Evolutionary conservation across 2,888 invertebrate genomes (phyloP).

Genomic region (Cataglyphis livida): DNA sequence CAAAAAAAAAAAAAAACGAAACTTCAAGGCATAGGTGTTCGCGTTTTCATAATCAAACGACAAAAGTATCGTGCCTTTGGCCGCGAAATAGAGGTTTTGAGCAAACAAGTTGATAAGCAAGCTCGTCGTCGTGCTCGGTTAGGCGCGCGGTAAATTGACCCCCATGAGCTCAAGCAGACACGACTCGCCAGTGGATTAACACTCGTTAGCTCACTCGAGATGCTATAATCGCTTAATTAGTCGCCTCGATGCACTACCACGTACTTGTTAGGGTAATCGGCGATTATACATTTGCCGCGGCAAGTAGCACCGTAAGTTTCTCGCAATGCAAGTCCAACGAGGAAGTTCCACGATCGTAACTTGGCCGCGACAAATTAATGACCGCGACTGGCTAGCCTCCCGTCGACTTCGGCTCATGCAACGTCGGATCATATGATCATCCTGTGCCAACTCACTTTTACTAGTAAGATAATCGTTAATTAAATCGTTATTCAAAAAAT

Average conservation of each 20-base stretch:
- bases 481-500: background rate
- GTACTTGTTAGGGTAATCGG: constrained; percentile 65
- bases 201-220: constrained; percentile 69
- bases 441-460: constrained; percentile 33
- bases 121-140: constrained; percentile 63
- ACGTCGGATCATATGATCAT: constrained; percentile 33
- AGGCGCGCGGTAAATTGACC: constrained; percentile 67
- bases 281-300: constrained; percentile 55
- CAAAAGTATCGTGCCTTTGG: constrained; percentile 24
- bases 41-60: constrained; percentile 7
- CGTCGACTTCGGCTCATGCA: constrained; percentile 17
- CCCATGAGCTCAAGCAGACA: constrained; percentile 59
- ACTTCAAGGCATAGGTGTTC: background rate
- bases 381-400: constrained; percentile 13
- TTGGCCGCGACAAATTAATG: constrained; percentile 41
- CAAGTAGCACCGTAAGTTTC: constrained; percentile 52
- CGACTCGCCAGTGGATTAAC: constrained; percentile 72
- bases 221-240: constrained; percentile 74
- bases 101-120: constrained; percentile 66
- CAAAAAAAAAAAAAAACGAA: background rate
- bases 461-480: background rate
- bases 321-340: constrained; percentile 38
- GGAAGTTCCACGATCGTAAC: constrained; percentile 58
- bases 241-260: constrained; percentile 60
- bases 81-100: constrained; percentile 29